Evolutionary conservation across 2,888 invertebrate genomes (phyloP).

Genomic region (Aphidoletes aphidimyza): DNA sequence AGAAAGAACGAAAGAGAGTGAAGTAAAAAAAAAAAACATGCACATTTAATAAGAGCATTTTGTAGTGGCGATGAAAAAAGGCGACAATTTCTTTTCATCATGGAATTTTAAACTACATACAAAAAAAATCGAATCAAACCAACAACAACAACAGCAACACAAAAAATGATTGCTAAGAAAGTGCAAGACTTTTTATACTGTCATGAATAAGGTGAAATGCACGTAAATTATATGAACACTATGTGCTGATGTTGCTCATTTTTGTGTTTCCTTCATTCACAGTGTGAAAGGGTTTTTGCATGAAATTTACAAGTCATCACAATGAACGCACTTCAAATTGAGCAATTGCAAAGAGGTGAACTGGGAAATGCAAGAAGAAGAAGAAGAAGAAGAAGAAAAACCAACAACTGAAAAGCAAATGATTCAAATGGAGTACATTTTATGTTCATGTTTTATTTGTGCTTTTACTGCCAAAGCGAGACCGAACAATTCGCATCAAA

Average conservation of each 20-base stretch:
- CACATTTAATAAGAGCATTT: background rate
- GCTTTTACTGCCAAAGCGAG: no score
- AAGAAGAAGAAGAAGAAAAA: no score
- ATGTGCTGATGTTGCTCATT: background rate
- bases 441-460: background rate
- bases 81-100: conserved; percentile 36
- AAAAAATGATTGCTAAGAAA: background rate
- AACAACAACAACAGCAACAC: no score
- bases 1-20: background rate
- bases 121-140: no score
- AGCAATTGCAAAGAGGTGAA: background rate
- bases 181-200: conserved; percentile 3
- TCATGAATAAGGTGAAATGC: background rate
- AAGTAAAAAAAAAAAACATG: background rate
- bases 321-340: conserved; percentile 1
- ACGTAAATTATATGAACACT: conserved; percentile 27
- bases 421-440: background rate
- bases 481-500: background rate
- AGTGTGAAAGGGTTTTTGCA: background rate
- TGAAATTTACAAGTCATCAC: conserved; percentile 41
- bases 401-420: no score
- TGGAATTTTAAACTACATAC: background rate
- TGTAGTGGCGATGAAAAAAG: conserved; percentile 11
- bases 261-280: background rate
- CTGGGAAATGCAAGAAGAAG: no score